Base-by-base conservation (phyloP, 2,888 invertebrate species). In the Agrotis segetum region DNA sequence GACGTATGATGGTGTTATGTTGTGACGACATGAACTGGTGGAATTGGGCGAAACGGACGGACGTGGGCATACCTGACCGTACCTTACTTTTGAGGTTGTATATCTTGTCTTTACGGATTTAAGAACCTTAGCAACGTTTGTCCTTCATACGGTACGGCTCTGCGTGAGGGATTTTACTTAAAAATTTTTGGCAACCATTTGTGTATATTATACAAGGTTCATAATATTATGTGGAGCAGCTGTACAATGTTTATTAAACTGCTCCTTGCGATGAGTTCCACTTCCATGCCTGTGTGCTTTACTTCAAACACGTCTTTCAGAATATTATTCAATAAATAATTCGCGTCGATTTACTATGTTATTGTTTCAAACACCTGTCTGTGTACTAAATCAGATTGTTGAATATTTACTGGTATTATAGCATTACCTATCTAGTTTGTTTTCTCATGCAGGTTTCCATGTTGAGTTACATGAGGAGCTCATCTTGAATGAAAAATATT, bases 21-120 rank as follows among this genome's bases (percentile, higher is more conserved):
- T 17, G 53, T 68, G 84, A 74, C 76, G 80, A 73, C 77, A 76
- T 72, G 67, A 79, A 71, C 77, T 78, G 82, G 29, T 75, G 67
- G 81, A 78, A 84, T 75, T 87, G 55, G 85, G 83, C 79, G 81
- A 87, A 82, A 79, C 83, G 80, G 78, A 82, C 74, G 79, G 77
- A 73, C 74, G 65, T 65, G 67, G 70, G 73, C 60, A 77, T 81
- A 79, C 82, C 79, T 84, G 74, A 64, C 49, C 50, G 34, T 34
- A 74, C 34, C n/a, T 56, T 74, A 65, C 56, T 69, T 73, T 69
- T 68, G 50, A 68, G 56, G 40, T 46, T 67, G 34, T 61, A 13
- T 47, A 17, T 21, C 34, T 34, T 17, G n/a, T 34, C 46, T 34
- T 74, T 24, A 19, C 19, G 46, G 24, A 21, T 21, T 44, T 73